A percentile compares a stretch with the other conserved stretches of the same genome.
Evolutionary conservation across 2,113 vertebrate species (phyloP).

Genomic region (Chionis minor): DNA sequence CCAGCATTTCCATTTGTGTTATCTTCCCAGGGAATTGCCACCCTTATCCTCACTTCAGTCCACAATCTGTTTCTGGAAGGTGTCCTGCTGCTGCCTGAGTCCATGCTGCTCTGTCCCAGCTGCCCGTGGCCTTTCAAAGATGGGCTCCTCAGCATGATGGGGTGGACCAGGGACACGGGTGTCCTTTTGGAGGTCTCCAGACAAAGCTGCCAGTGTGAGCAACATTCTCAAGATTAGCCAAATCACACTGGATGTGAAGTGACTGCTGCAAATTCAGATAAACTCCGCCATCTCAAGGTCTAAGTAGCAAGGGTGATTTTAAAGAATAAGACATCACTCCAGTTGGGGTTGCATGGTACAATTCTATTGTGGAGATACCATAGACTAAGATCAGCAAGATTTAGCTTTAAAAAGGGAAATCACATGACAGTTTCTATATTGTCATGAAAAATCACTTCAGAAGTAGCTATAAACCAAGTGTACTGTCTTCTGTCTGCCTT

Average conservation of each 20-base stretch:
- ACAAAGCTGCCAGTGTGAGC: neutral
- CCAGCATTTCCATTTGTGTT: neutral
- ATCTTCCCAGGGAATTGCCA: neutral
- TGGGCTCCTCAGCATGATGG: neutral
- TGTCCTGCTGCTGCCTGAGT: neutral
- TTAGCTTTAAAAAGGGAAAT: neutral
- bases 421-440: neutral
- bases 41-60: neutral
- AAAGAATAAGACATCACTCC: neutral
- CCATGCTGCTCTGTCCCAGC: neutral
- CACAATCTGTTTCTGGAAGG: neutral
- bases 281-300: neutral
- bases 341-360: neutral
- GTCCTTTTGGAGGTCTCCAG: neutral
- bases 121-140: neutral
- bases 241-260: neutral
- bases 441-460: neutral
- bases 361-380: neutral
- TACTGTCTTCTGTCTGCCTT: neutral
- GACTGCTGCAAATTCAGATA: neutral
- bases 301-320: neutral
- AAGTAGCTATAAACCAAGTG: neutral
- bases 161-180: neutral
- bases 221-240: neutral
- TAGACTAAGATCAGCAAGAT: neutral